phyloP scores from a whole-genome alignment of 2,888 invertebrate species.

The Meganola albula region DNA sequence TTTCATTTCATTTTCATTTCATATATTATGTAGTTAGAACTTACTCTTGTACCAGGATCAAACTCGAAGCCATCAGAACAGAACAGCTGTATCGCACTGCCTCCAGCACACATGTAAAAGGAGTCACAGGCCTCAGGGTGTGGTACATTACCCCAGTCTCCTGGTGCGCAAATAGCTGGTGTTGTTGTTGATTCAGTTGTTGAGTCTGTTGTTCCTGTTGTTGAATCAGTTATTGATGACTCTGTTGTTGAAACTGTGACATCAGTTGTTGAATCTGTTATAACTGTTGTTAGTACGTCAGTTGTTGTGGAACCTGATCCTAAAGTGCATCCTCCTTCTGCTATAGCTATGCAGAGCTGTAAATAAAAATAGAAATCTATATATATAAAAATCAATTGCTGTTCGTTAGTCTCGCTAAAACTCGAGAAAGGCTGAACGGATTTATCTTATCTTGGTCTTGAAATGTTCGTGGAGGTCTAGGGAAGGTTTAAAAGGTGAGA shows the following conservation, averaged over 20 bases:
- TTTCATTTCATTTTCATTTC: no score
- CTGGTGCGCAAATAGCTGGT: neutral
- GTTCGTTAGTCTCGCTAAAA: no score
- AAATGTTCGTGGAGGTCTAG: no score
- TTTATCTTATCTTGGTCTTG: no score
- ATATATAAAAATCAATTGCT: neutral
- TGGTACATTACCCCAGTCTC: constrained; percentile 12
- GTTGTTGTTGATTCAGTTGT: constrained; percentile 3
- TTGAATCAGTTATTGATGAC: neutral
- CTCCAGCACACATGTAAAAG: constrained; percentile 33
- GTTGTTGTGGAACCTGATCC: constrained; percentile 8
- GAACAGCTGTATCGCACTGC: constrained; percentile 24
- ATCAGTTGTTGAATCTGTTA: neutral
- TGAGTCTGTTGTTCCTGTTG: neutral
- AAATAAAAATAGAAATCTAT: constrained; percentile 1
- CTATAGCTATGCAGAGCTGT: constrained; percentile 13
- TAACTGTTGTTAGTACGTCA: no score
- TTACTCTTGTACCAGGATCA: constrained; percentile 15
- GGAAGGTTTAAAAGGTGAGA: no score
- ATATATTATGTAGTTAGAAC: neutral
- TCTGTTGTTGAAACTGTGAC: neutral
- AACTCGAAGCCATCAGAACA: constrained; percentile 37
- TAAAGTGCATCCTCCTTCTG: constrained; percentile 19
- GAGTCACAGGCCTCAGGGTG: constrained; percentile 15
- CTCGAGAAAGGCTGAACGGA: no score